Evolutionary conservation across 2,888 invertebrate genomes (phyloP), one percentile per base, ranked within the genome.

Genomic region (Charanyca ferruginea): DNA sequence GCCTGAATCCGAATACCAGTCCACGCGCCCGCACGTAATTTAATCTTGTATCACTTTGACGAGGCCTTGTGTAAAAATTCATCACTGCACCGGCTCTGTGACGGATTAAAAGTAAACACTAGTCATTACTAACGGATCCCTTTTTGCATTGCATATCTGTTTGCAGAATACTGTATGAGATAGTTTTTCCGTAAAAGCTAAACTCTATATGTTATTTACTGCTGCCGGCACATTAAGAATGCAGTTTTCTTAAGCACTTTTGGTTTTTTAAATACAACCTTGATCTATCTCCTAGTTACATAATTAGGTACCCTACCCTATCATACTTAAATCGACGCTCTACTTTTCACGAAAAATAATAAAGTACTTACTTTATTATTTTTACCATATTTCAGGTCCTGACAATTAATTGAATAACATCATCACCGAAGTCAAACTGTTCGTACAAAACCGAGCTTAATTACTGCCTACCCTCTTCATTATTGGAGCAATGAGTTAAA

Each of bases 401-500:
- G 11, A 25, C 20, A 45, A 35, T 22, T 38, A 38, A 38, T 38
- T 63, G 45, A 68, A 73, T 66, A 65, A 73, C 68, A 60, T 71
- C 69, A 73, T 77, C 66, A 73, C 47, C 52, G 51, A 69, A 76
- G 73, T 75, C 70, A 66, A 77, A 77, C 55, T 60, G 71, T 64
- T 70, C 62, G 62, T 69, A 87, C 87, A 87, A 89, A 90, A 89
- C 89, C 83, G 73, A 86, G 87, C 90, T 92, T 92, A 93, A 93
- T 93, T 89, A 93, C 90, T 84, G 85, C 84, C 85, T 88, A 89
- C 92, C 90, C 91, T 90, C 93, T 93, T 93, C 91, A 93, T 94
- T 94, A 94, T 91, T 91, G 90, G 91, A 92, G 86, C 93, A 94
- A 93, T 94, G 93, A 94, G 92, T 93, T 92, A 91, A 93, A 93